phyloP scores from a whole-genome alignment of 2,797 vertebrate genomes.

The Adrianichthys oophorus region DNA sequence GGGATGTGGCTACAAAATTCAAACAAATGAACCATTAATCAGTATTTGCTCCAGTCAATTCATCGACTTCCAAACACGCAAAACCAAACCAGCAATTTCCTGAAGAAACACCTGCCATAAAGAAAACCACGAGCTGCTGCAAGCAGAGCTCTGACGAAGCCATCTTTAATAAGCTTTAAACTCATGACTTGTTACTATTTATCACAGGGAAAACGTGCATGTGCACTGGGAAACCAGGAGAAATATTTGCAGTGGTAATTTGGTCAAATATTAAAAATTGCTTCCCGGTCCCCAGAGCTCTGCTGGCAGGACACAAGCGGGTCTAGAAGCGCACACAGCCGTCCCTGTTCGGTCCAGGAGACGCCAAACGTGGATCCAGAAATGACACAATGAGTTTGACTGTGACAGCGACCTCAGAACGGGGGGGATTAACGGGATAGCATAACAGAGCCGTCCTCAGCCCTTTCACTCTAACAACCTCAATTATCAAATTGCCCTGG shows the following conservation, averaged over 20 bases:
- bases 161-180: slow-evolving; percentile 58
- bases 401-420: slow-evolving; percentile 66
- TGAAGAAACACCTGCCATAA: slow-evolving; percentile 56
- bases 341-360: slow-evolving; percentile 57
- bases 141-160: slow-evolving; percentile 53
- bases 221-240: slow-evolving; percentile 61
- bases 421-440: slow-evolving; percentile 70
- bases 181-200: slow-evolving; percentile 64
- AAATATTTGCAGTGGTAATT: slow-evolving; percentile 77
- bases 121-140: slow-evolving; percentile 49
- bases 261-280: slow-evolving; percentile 72
- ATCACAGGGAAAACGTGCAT: slow-evolving; percentile 53
- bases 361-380: slow-evolving; percentile 67
- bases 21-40: slow-evolving; percentile 8
- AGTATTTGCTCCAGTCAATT: slow-evolving; percentile 66
- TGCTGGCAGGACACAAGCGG: slow-evolving; percentile 48
- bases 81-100: slow-evolving; percentile 67
- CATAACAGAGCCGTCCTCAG: slow-evolving; percentile 57
- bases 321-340: slow-evolving; percentile 50
- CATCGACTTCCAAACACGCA: slow-evolving; percentile 54
- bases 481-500: slow-evolving; percentile 80
- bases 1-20: background rate
- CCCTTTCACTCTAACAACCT: slow-evolving; percentile 70
- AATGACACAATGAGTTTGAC: slow-evolving; percentile 72
- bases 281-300: slow-evolving; percentile 59